phyloP scores from a whole-genome alignment of 2,888 invertebrate genomes.

The Scaptomyza caliginosa region DNA sequence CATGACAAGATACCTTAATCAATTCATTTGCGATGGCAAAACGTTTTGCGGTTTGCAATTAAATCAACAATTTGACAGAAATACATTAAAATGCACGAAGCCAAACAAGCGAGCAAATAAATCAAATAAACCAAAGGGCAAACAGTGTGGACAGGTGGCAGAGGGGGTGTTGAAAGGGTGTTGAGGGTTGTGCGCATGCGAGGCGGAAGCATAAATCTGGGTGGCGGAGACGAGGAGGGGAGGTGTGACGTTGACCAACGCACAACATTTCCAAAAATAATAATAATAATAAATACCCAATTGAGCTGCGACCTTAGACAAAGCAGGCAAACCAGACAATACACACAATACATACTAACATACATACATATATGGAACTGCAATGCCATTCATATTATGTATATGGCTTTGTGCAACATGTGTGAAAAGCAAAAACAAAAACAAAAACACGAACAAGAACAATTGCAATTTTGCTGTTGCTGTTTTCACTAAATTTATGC shows the following conservation, averaged over 20 bases:
- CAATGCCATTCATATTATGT: slow-evolving; percentile 24
- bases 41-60: slow-evolving; percentile 50
- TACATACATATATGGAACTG: slow-evolving; percentile 17
- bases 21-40: slow-evolving; percentile 15
- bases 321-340: slow-evolving; percentile 8
- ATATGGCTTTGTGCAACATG: slow-evolving; percentile 53
- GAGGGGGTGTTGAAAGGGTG: background rate
- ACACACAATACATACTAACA: background rate
- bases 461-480: slow-evolving; percentile 47
- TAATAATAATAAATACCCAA: slow-evolving; percentile 9
- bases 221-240: background rate
- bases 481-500: slow-evolving; percentile 43
- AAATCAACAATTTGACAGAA: slow-evolving; percentile 52
- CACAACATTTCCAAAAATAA: slow-evolving; percentile 14
- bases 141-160: background rate
- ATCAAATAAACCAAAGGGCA: slow-evolving; percentile 45
- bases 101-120: slow-evolving; percentile 50
- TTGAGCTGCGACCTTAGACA: slow-evolving; percentile 38
- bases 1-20: background rate
- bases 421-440: slow-evolving; percentile 23
- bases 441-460: slow-evolving; percentile 1
- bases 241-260: slow-evolving; percentile 1
- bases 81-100: slow-evolving; percentile 66
- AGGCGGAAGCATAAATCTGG: slow-evolving; percentile 6
- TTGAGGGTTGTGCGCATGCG: background rate